Evolutionary conservation across 1,140 invertebrate species (phyloP).

Genomic region (Lasaia peninsularis): DNA sequence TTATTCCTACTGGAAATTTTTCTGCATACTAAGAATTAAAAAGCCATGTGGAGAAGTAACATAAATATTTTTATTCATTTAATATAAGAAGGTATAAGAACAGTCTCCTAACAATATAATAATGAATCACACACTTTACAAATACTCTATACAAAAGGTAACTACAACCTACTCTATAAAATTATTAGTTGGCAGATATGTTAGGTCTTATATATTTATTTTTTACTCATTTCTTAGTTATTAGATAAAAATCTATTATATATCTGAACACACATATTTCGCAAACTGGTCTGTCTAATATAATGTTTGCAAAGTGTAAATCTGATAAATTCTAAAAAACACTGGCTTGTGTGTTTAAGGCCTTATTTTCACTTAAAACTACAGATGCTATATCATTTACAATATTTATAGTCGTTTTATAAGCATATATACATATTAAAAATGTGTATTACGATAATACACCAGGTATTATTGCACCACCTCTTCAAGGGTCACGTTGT

Average conservation of each 20-base stretch:
- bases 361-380: conserved; percentile 10
- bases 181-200: conserved; percentile 12
- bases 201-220: conserved; percentile 9
- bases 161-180: conserved; percentile 7
- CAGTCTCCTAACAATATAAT: conserved; percentile 1
- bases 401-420: conserved; percentile 5
- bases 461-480: background rate
- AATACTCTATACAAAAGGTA: conserved; percentile 8
- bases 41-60: too few relatives aligned
- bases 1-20: too few relatives aligned
- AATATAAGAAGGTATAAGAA: background rate
- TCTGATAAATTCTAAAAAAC: conserved; percentile 8
- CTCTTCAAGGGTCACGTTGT: background rate
- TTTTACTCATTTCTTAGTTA: conserved; percentile 3
- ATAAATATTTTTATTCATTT: too few relatives aligned
- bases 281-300: conserved; percentile 11
- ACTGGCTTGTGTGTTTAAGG: conserved; percentile 10
- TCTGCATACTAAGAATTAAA: too few relatives aligned
- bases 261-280: conserved; percentile 7
- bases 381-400: conserved; percentile 1
- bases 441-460: background rate
- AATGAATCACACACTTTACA: conserved; percentile 6
- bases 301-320: conserved; percentile 6
- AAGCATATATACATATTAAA: conserved; percentile 4
- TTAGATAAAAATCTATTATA: conserved; percentile 10